These are phyloP conservation scores for Scaptomyza flava DNA, from an alignment of 2,888 invertebrate genomes.

Conservation along the genomic window DNA sequence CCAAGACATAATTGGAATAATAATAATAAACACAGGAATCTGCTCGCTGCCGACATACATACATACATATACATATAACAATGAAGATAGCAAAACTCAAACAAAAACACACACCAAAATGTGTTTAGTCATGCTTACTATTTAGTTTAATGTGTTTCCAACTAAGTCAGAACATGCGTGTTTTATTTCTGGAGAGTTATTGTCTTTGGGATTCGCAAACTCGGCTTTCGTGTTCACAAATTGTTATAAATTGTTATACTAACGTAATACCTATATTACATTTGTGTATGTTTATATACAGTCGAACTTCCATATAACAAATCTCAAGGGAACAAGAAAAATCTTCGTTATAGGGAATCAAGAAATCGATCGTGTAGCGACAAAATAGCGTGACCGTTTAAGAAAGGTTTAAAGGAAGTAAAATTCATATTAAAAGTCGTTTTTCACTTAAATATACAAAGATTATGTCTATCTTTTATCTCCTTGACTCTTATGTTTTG, in stretches of 20 bases:
- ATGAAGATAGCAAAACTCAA: conserved; percentile 22
- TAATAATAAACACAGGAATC: conserved; percentile 5
- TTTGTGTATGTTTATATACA: not conserved
- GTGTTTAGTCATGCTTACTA: conserved; percentile 57
- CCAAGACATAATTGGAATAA: not conserved
- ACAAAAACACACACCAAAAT: conserved; percentile 10
- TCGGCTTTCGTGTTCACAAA: conserved; percentile 6
- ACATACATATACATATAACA: too few relatives aligned
- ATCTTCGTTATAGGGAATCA: too few relatives aligned
- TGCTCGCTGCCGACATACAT: too few relatives aligned
- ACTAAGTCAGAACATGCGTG: not conserved
- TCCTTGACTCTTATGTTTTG: too few relatives aligned
- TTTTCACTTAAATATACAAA: too few relatives aligned
- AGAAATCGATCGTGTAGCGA: too few relatives aligned
- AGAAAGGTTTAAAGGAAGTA: too few relatives aligned
- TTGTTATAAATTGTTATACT: not conserved
- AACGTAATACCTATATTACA: not conserved
- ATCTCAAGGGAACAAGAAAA: too few relatives aligned
- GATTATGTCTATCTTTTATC: too few relatives aligned
- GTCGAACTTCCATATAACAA: too few relatives aligned
- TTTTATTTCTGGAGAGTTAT: not conserved
- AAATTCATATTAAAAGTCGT: too few relatives aligned
- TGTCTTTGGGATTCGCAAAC: conserved; percentile 2
- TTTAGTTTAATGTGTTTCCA: conserved; percentile 20
- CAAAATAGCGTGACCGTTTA: too few relatives aligned